Evolutionary conservation across 1,140 invertebrate genomes (phyloP).

Genomic region (Halictus rubicundus): DNA sequence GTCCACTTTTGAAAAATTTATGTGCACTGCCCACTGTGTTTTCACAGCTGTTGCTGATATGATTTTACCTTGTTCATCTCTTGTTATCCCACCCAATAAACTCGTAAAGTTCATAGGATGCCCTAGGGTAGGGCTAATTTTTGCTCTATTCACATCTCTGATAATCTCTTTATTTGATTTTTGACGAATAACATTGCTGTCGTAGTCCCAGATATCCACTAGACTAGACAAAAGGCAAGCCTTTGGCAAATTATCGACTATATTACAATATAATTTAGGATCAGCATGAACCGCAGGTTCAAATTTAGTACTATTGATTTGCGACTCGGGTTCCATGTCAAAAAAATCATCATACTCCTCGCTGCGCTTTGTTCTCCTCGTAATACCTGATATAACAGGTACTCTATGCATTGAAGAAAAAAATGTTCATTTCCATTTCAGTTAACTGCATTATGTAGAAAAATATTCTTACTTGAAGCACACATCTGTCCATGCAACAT

Average conservation of each 20-base stretch:
- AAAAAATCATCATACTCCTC: slow-evolving; percentile 68
- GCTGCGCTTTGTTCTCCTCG: slow-evolving; percentile 60
- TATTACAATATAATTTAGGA: slow-evolving; percentile 81
- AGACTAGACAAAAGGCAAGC: slow-evolving; percentile 85
- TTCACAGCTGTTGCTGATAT: slow-evolving; percentile 84
- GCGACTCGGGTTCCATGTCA: slow-evolving; percentile 64
- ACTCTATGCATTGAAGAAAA: slow-evolving; percentile 62
- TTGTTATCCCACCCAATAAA: slow-evolving; percentile 83
- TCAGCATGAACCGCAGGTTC: slow-evolving; percentile 82
- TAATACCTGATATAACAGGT: slow-evolving; percentile 69
- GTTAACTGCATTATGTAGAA: slow-evolving; percentile 5
- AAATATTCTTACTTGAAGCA: slow-evolving; percentile 83
- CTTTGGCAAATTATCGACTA: slow-evolving; percentile 81
- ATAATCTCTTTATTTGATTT: slow-evolving; percentile 84
- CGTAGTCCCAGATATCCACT: slow-evolving; percentile 86
- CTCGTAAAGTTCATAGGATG: slow-evolving; percentile 85
- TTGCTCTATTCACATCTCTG: slow-evolving; percentile 82
- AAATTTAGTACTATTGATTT: slow-evolving; percentile 66
- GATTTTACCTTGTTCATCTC: slow-evolving; percentile 83
- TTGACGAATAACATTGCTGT: slow-evolving; percentile 80
- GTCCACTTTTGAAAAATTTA: slow-evolving; percentile 85
- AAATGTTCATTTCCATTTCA: slow-evolving; percentile 14
- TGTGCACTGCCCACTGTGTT: slow-evolving; percentile 83
- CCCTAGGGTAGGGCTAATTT: slow-evolving; percentile 84
- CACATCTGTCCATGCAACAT: slow-evolving; percentile 82